These are phyloP conservation scores for Brachionus paranguensis DNA, from an alignment of 1,140 invertebrate species.

Conservation along the genomic window DNA sequence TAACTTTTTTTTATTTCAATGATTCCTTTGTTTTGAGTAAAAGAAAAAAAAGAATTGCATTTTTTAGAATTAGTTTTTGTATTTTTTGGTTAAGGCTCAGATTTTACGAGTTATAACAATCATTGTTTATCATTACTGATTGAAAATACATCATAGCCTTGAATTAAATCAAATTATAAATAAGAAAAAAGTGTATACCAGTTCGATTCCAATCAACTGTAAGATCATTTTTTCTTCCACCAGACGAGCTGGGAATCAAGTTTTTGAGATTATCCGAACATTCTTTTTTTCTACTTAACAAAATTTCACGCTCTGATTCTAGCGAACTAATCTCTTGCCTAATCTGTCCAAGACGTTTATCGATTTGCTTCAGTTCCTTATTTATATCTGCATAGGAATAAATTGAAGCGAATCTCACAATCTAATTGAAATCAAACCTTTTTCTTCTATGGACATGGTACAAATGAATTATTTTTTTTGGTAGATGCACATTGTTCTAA, in stretches of 20 bases:
- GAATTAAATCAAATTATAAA: neutral
- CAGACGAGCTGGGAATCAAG: conserved; percentile 29
- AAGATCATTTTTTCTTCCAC: conserved; percentile 26
- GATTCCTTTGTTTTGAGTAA: no score
- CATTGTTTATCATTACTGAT: neutral
- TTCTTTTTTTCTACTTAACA: conserved; percentile 5
- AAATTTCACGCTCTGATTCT: conserved; percentile 7
- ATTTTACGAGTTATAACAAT: conserved; percentile 36
- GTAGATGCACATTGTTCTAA: neutral
- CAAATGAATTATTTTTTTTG: neutral
- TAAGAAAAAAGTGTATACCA: conserved; percentile 6
- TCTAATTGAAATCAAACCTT: conserved; percentile 29
- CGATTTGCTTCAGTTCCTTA: conserved; percentile 22
- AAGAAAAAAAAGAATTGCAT: no score
- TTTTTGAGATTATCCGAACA: neutral
- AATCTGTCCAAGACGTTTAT: neutral
- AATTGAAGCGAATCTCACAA: neutral
- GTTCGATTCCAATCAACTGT: conserved; percentile 26
- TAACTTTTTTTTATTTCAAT: no score
- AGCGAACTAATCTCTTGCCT: conserved; percentile 6
- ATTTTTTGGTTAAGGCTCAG: conserved; percentile 13
- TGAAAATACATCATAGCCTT: conserved; percentile 38
- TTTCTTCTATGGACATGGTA: neutral
- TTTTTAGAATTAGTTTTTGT: no score
- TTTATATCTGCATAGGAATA: neutral